Evolutionary conservation across 2,113 vertebrate species (phyloP), one percentile per base, ranked within the genome.

Genomic region (Pterocles burchelli): DNA sequence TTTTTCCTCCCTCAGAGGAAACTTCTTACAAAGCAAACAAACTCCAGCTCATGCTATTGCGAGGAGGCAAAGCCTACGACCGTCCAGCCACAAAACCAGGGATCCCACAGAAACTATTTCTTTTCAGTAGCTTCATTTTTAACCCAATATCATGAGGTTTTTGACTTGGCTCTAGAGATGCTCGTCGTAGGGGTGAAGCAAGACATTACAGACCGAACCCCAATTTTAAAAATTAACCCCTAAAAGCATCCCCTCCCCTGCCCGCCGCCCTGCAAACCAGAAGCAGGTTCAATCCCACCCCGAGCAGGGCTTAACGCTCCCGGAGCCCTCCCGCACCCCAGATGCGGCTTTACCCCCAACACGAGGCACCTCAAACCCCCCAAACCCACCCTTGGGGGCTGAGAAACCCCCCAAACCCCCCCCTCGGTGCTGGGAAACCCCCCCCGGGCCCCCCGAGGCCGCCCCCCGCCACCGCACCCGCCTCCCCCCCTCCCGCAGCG

Each of bases 171-270:
- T 48, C 22, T 2, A 2, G n/a, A 2, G 62, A 58, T 22, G 57
- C 31, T 85, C 25, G 1, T 3, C 0, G 9, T 1, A 29, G 38
- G 11, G 11, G 14, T 2, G 19, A 59, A 54, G 12, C 2, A 4
- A 2, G 12, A 7, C 6, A 1, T 11, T 8, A 29, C 33, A 57
- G 52, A 57, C 16, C 2, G 2, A 45, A 28, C 5, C 6, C 6
- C 13, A 3, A 0, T 5, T 57, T 33, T 2, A 31, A 7, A 8
- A 7, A 1, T 0, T 2, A 33, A 26, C 19, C 25, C 12, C 1
- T 1, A 1, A 0, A 4, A 17, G 8, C 3, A 8, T 4, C 85
- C 34, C 38, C 9, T 4, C 52, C 14, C 41, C 52, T 1, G 7
- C 9, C 15, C 1, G 3, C 43, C 48, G 7, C 55, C 5, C 3